Evolutionary conservation across 30 jellyfish, hydroid and myxozoan species (phyloP).

Genomic region (Cassiopea xamachana): DNA sequence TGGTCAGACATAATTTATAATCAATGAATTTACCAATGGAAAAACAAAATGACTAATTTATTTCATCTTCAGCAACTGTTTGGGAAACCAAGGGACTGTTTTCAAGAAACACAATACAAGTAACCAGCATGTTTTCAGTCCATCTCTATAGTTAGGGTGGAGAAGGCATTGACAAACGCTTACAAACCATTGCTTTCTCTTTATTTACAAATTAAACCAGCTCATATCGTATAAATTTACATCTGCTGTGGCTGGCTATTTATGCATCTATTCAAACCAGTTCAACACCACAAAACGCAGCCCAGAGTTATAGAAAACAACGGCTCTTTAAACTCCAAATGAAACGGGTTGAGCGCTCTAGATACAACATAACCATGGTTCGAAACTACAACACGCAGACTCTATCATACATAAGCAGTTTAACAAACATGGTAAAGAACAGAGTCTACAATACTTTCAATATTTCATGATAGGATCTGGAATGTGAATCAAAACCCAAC

Average conservation of each 20-base stretch:
- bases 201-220: neutral
- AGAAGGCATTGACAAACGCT: neutral
- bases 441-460: too few species aligned
- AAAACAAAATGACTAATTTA: neutral
- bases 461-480: too few species aligned
- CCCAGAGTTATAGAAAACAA: neutral
- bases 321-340: neutral
- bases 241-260: neutral
- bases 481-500: too few species aligned
- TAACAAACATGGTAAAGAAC: too few species aligned
- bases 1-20: neutral
- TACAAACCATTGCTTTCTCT: neutral
- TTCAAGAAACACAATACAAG: neutral
- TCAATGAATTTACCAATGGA: neutral
- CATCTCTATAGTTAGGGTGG: neutral
- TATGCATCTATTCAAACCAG: conserved; percentile 1
- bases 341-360: too few species aligned
- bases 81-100: neutral
- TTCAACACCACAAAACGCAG: neutral
- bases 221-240: neutral
- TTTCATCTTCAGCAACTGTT: neutral
- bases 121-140: neutral
- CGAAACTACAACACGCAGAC: too few species aligned
- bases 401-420: too few species aligned
- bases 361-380: too few species aligned